phyloP scores from a whole-genome alignment of 2,797 vertebrate genomes.

The Enteromius paludinosus region DNA sequence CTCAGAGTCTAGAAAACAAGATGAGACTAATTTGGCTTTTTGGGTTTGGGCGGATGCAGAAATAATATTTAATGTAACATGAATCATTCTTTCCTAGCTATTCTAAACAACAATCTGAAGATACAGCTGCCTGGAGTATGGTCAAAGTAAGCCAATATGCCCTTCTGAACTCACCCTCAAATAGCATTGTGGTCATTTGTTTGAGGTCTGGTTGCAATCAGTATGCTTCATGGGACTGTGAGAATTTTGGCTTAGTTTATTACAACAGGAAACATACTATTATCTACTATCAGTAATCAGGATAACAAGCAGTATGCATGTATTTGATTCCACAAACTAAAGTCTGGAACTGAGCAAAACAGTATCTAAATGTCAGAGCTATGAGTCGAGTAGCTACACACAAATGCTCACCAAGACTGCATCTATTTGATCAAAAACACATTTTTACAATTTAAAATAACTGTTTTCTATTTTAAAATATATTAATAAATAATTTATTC shows the following conservation, averaged over 20 bases:
- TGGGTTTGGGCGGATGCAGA: neutral
- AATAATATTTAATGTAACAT: neutral
- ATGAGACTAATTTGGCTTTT: too few relatives aligned
- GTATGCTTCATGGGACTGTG: neutral
- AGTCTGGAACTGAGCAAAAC: neutral
- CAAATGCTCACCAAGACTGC: too few relatives aligned
- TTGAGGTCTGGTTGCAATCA: neutral
- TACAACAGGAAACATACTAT: neutral
- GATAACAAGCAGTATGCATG: neutral
- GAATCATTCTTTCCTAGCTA: neutral
- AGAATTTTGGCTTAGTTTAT: neutral
- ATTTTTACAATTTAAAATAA: too few relatives aligned
- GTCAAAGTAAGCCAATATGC: neutral
- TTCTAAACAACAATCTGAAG: neutral
- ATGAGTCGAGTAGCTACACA: too few relatives aligned
- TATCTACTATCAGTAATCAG: slow-evolving; percentile 9
- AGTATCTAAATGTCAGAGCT: neutral
- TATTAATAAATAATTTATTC: too few relatives aligned
- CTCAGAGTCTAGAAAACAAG: slow-evolving; percentile 19
- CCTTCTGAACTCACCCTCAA: neutral
- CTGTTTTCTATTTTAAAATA: neutral
- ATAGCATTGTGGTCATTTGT: neutral
- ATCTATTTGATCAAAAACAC: too few relatives aligned
- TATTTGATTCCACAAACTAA: neutral
- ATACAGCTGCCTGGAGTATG: neutral